Evolutionary conservation across 2,797 vertebrate genomes (phyloP).

Genomic region (Euthynnus affinis): DNA sequence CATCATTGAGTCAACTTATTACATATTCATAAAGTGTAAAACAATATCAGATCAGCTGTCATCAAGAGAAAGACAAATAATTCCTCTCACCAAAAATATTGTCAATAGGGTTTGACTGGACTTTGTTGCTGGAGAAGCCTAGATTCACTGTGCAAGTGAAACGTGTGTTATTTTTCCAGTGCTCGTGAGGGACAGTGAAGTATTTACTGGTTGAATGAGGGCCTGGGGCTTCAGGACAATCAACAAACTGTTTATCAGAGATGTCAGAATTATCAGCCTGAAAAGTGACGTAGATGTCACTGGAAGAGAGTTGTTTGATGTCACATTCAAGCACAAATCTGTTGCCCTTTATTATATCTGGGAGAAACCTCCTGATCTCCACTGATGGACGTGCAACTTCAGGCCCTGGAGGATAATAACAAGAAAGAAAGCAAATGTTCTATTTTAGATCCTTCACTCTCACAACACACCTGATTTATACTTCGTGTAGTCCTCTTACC

Average conservation of each 20-base stretch:
- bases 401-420: conserved; percentile 50
- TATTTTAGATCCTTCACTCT: not conserved
- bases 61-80: not conserved
- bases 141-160: conserved; percentile 75
- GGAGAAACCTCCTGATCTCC: conserved; percentile 70
- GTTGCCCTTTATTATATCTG: conserved; percentile 34
- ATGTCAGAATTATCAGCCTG: conserved; percentile 23
- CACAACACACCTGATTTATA: not conserved
- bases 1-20: not conserved
- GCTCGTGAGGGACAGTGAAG: conserved; percentile 18
- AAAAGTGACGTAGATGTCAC: conserved; percentile 71
- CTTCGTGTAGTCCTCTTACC: conserved; percentile 45
- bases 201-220: conserved; percentile 53
- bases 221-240: conserved; percentile 47
- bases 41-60: not conserved
- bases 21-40: not conserved
- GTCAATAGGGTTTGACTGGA: conserved; percentile 36
- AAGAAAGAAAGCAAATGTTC: not conserved
- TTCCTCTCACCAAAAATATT: conserved; percentile 72
- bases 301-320: conserved; percentile 57
- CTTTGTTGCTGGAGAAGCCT: conserved; percentile 23
- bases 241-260: conserved; percentile 32
- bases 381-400: conserved; percentile 47
- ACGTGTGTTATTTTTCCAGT: not conserved
- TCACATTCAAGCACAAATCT: conserved; percentile 70